A percentile compares a stretch with the other conserved stretches of the same genome.
Conservation (phyloP, 2,888 invertebrate genomes). For the Seladonia tumulorum region DNA sequence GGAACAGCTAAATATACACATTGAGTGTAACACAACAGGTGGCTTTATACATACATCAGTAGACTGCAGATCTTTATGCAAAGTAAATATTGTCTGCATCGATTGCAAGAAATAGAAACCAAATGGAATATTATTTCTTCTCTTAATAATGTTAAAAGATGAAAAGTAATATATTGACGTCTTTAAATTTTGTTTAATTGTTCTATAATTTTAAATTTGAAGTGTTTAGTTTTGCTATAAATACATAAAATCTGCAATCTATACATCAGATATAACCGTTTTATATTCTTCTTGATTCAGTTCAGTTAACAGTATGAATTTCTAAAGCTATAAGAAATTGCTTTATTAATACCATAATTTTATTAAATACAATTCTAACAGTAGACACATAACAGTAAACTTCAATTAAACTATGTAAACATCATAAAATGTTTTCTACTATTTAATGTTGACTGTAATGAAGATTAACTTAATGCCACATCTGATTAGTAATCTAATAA, state of each 20-base stretch:
- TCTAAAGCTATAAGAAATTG: neutral
- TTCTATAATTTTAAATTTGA: neutral
- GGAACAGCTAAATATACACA: neutral
- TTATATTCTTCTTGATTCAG: neutral
- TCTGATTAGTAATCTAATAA: neutral
- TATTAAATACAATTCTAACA: neutral
- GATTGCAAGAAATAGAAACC: neutral
- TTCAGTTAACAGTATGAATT: neutral
- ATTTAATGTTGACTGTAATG: neutral
- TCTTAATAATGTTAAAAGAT: neutral
- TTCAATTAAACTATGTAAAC: neutral
- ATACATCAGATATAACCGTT: neutral
- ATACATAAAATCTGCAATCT: neutral
- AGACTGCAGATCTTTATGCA: neutral
- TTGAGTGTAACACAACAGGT: slow-evolving; percentile 57
- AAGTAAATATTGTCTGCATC: neutral
- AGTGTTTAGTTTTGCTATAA: neutral
- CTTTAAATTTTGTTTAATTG: neutral
- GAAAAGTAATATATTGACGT: neutral
- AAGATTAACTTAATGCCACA: neutral
- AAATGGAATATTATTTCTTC: neutral
- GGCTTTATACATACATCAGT: slow-evolving; percentile 28
- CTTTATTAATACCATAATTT: neutral
- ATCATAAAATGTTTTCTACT: neutral
- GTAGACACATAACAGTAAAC: neutral